Percentiles rank a stretch among this genome's conserved stretches.
phyloP scores from a whole-genome alignment of 2,797 vertebrate genomes.

The Neosalanx taihuensis region DNA sequence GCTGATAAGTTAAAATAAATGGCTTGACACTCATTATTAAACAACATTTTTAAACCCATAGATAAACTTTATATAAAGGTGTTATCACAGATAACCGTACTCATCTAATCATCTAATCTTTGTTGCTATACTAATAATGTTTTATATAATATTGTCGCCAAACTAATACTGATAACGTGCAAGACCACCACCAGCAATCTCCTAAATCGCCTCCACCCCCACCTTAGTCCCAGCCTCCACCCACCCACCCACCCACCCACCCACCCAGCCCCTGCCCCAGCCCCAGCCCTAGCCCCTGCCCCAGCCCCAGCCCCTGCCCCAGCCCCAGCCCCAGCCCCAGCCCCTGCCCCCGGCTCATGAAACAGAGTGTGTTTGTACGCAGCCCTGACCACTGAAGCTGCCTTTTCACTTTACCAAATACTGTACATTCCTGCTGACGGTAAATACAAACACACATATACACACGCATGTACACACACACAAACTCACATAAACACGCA shows the following conservation, averaged over 20 bases:
- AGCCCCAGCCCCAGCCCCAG: conserved; percentile 20
- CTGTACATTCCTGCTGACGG: conserved; percentile 72
- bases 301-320: conserved; percentile 31
- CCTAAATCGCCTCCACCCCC: conserved; percentile 14
- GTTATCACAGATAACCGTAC: background rate
- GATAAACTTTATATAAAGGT: background rate
- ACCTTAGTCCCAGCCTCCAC: conserved; percentile 14
- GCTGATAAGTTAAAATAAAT: background rate
- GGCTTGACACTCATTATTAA: background rate
- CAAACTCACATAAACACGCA: conserved; percentile 14
- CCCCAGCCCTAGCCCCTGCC: conserved; percentile 12
- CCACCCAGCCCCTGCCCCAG: background rate
- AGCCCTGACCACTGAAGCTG: conserved; percentile 59
- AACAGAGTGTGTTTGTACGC: conserved; percentile 64
- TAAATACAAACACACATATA: conserved; percentile 56
- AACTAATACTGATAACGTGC: background rate
- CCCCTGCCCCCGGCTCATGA: conserved; percentile 50
- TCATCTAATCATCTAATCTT: background rate
- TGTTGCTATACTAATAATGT: background rate
- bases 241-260: background rate
- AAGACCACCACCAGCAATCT: background rate
- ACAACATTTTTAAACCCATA: background rate
- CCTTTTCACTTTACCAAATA: conserved; percentile 68
- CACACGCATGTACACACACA: conserved; percentile 26
- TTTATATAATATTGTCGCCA: too few species aligned